A percentile compares a stretch with the other conserved stretches of the same genome.
Conservation (phyloP, 1,140 invertebrate species). For the Lordiphosa collinella region DNA sequence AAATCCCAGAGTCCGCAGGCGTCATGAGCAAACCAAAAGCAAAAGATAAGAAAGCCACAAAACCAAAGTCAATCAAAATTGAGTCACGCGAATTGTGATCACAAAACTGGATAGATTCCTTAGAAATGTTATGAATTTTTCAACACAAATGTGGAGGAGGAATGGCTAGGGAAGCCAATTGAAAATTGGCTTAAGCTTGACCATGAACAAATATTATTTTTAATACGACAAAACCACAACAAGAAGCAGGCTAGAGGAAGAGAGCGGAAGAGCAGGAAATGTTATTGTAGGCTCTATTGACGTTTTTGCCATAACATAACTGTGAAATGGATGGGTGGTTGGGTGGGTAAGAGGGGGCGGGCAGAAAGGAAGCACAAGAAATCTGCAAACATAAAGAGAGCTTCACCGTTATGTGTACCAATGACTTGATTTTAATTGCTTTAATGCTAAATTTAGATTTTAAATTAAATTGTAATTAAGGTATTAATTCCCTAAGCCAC, state of each 20-base stretch:
- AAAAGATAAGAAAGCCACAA: constrained; percentile 22
- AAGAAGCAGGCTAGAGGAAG: constrained; percentile 4
- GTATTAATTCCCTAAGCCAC: not conserved
- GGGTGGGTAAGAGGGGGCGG: too few relatives aligned
- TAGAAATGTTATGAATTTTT: constrained; percentile 31
- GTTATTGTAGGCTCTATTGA: constrained; percentile 7
- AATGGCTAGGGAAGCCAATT: constrained; percentile 10
- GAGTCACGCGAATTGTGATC: constrained; percentile 32
- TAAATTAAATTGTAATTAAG: not conserved
- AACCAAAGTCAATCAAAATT: not conserved
- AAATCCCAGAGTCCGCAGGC: constrained; percentile 1
- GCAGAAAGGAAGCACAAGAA: too few relatives aligned
- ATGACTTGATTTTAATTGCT: too few relatives aligned
- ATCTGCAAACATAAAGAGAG: too few relatives aligned
- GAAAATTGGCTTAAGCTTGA: constrained; percentile 67
- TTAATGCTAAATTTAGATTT: too few relatives aligned
- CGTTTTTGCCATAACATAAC: constrained; percentile 10
- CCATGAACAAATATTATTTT: constrained; percentile 68
- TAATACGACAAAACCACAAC: constrained; percentile 41
- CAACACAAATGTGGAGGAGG: not conserved
- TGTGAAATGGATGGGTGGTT: not conserved
- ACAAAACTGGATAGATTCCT: constrained; percentile 30
- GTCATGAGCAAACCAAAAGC: constrained; percentile 14
- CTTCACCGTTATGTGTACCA: too few relatives aligned
- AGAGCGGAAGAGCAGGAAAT: not conserved